phyloP scores from a whole-genome alignment of 2,797 vertebrate species.

The Liasis olivaceus region DNA sequence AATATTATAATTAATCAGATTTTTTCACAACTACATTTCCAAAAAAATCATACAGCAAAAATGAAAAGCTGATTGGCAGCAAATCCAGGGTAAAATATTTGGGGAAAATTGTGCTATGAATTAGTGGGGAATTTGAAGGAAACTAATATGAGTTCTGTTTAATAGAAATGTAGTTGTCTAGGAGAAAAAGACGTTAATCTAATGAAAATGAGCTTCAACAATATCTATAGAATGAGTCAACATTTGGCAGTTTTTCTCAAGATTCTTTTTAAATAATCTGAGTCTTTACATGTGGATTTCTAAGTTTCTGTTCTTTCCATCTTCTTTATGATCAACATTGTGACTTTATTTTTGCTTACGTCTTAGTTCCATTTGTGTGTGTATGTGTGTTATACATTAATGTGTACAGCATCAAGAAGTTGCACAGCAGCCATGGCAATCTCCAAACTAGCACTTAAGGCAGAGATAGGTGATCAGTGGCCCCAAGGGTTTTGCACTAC shows the following conservation, averaged over 20 bases:
- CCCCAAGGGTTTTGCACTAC: neutral
- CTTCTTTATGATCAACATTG: neutral
- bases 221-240: neutral
- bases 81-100: neutral
- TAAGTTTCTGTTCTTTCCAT: neutral
- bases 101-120: fast-evolving
- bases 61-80: neutral
- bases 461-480: neutral
- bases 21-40: neutral
- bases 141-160: slow-evolving; percentile 9
- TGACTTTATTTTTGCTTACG: neutral
- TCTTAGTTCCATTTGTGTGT: neutral
- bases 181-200: neutral
- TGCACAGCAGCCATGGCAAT: neutral
- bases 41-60: neutral
- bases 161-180: neutral
- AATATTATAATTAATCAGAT: neutral
- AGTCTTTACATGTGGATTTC: neutral
- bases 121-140: neutral
- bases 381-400: neutral
- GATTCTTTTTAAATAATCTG: neutral
- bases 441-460: neutral
- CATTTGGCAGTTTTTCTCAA: neutral
- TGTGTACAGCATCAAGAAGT: neutral
- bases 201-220: neutral